Base-by-base conservation (phyloP, 2,888 invertebrate species). In the Sylvicola cinctus region DNA sequence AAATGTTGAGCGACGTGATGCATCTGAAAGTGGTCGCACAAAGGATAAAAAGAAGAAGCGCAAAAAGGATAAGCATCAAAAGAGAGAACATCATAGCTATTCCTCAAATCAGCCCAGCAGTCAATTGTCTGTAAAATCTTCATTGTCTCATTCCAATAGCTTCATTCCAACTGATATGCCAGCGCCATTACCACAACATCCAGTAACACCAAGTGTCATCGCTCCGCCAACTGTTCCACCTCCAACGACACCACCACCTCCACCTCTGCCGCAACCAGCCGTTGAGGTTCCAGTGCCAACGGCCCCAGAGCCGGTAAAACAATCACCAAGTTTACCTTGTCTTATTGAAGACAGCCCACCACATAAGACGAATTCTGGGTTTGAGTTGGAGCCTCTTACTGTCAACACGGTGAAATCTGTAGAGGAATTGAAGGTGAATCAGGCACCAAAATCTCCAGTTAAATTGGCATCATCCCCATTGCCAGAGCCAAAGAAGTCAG, bases 21-120 rank as follows among this genome's bases (percentile, higher is more conserved):
- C 48, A 64, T 49, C 64, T 45, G 62, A 66, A 54, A 69, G 77
- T 42, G 61, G 62, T 34, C 77, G 74, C 49, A 80, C 81, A 44
- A 80, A 76, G 55, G 81, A 78, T 55, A 84, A 84, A 58, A 84
- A 83, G 52, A 73, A 80, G 45, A 84, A 83, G 52, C 78, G 75
- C 49, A 79, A 71, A 35, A 79, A 74, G 50, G 83, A 83, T 45
- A 81, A 81, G 39, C 68, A 71, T 41, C 70, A 72, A 42, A 70
- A 65, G 46, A 68, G 75, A 26, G 68, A 71, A 40, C 69, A 72
- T 46, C 70, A 73, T 45, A 72, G 76, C 48, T 70, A 71, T 48
- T 52, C 48, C 37, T 20, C 20, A 40, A 31, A 30, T 35, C 28
- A 31, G 41, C 32, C 32, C 40, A 36, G 27, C 37, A 36, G 20